Evolutionary conservation across 2,888 invertebrate genomes (phyloP), one percentile per base, ranked within the genome.

Genomic region (Cephalotes varians): DNA sequence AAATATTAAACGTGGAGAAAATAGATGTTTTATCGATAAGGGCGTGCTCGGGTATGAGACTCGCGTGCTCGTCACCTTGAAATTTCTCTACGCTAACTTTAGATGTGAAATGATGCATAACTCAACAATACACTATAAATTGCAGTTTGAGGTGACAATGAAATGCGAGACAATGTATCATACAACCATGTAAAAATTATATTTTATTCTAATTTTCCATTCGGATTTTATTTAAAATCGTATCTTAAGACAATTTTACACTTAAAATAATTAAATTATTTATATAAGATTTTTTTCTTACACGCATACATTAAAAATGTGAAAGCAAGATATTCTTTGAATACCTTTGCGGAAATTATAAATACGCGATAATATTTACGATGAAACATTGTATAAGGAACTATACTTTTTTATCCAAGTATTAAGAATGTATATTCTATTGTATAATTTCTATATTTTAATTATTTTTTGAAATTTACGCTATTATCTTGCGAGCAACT

Each of bases 101-200:
- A 79, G 77, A 79, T 44, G 56, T 79, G 56, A 79, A 79, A 79
- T 79, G 77, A 79, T 79, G 71, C 77, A 79, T 69, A 69, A 58
- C 54, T 79, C 34, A 21, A 74, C 62, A 62, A 25, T 69, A 34
- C 56, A 56, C 44, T 69, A 79, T 79, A 79, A 79, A 79, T 58
- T 44, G 44, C 56, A 56, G 56, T 9, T 51, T 25, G 31, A 7
- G 21, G 18, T 31, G 77, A 79, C 71, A 71, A 25, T n/a, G 28
- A 69, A 65, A 56, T 56, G 21, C 18, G 67, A 67, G 44, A 21
- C 44, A 31, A n/a, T n/a, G n/a, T 12, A 12, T 31, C 47, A 47
- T 34, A n/a, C 18, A 51, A 37, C 9, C 3, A 47, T 9, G 9
- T 74, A 37, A 76, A 51, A 28, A 67, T 56, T 12, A 4, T 64